A percentile compares a stretch with the other conserved stretches of the same genome.
These are phyloP conservation scores for Nyctibius bracteatus DNA, from an alignment of 2,113 vertebrate species.

Conservation along the genomic window DNA sequence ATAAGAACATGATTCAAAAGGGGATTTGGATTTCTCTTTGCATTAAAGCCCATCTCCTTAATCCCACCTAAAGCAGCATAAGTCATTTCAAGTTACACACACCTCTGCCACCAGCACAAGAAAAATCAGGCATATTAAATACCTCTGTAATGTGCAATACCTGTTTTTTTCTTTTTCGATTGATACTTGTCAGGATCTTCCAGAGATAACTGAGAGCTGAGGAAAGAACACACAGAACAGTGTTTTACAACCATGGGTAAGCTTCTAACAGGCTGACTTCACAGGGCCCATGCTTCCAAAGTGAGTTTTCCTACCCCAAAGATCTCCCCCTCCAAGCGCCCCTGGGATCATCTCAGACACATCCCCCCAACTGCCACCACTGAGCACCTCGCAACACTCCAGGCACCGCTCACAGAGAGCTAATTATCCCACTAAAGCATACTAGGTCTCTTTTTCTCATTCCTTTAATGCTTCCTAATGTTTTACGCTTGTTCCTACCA, in stretches of 20 bases:
- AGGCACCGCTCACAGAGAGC: accelerated
- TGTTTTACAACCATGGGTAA: not conserved
- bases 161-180: conserved; percentile 60
- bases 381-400: not conserved
- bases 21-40: not conserved
- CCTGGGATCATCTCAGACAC: not conserved
- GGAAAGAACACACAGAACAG: conserved; percentile 17
- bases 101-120: not conserved
- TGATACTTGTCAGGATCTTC: conserved; percentile 48
- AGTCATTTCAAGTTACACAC: not conserved
- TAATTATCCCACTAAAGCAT: not conserved
- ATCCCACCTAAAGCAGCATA: not conserved
- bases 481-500: accelerated
- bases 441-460: too few species aligned
- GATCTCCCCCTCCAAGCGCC: not conserved
- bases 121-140: accelerated
- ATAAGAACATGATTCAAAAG: not conserved
- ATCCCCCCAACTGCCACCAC: not conserved
- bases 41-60: not conserved
- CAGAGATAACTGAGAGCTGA: conserved; percentile 20
- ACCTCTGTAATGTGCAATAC: conserved; percentile 24
- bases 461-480: accelerated
- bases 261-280: not conserved
- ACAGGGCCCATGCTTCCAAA: not conserved
- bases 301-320: not conserved